phyloP scores from a whole-genome alignment of 2,888 invertebrate species.

The Neoaliturus tenellus region DNA sequence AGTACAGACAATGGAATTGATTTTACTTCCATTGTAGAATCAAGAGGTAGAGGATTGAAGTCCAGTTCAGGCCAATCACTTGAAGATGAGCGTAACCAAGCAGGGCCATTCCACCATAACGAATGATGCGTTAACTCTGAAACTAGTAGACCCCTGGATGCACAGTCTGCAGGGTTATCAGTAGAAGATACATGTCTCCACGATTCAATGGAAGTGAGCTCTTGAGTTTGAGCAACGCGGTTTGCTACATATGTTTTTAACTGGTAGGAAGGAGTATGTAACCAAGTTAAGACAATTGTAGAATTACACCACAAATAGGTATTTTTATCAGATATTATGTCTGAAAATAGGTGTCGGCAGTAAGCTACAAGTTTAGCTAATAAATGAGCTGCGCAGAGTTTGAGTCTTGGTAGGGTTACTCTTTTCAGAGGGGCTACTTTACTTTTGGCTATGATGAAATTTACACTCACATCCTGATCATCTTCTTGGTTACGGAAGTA shows the following conservation, averaged over 20 bases:
- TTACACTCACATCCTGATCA: no score
- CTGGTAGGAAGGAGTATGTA: not conserved
- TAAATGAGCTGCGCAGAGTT: not conserved
- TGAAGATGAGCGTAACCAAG: constrained; percentile 56
- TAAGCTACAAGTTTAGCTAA: not conserved
- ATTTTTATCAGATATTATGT: not conserved
- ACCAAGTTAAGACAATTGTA: constrained; percentile 21
- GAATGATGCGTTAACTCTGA: not conserved
- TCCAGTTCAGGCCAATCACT: not conserved
- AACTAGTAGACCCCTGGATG: constrained; percentile 61
- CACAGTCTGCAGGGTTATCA: constrained; percentile 68
- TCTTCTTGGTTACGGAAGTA: not conserved
- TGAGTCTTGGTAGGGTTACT: not conserved
- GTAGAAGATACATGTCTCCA: constrained; percentile 58
- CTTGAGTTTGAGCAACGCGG: constrained; percentile 41
- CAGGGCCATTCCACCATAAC: constrained; percentile 58
- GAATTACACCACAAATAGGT: constrained; percentile 33
- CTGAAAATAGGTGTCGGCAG: not conserved
- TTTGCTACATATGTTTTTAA: constrained; percentile 29
- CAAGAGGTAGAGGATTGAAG: not conserved
- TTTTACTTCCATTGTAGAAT: not conserved
- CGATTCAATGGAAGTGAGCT: constrained; percentile 40
- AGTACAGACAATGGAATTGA: not conserved
- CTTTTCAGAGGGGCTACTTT: not conserved
- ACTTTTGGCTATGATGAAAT: not conserved